Evolutionary conservation across 2,797 vertebrate genomes (phyloP), one percentile per base, ranked within the genome.

Genomic region (Caiman crocodilus): DNA sequence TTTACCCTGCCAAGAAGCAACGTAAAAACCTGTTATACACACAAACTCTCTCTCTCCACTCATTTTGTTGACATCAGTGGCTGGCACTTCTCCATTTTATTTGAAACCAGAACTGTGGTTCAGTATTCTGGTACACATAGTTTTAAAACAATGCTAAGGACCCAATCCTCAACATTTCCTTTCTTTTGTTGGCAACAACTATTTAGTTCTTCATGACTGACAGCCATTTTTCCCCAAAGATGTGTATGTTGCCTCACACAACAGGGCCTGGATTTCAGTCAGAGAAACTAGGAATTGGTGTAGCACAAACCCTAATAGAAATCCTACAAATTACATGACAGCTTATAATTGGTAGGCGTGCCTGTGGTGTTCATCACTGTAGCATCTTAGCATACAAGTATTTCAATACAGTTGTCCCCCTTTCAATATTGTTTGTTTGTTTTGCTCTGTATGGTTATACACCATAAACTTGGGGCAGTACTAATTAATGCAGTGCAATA

Each of bases 151-250:
- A 42, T 6, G 55, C 5, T n/a, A 5, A 18, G 12, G 14, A 76
- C 32, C 15, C 58, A 60, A 85, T 79, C 32, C 21, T 59, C 65
- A 79, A 1, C 76, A 18, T 85, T 89, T 76, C 50, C 88, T 0
- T 79, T 85, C n/a, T 74, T 91, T 50, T 3, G 85, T 55, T 67
- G 6, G 21, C 25, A 67, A 6, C 50, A 23, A 17, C 50, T 77
- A 64, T 64, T 87, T 82, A 73, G 28, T 87, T 94, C 79, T 65
- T 9, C 35, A 18, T 32, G 64, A 32, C 67, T 32, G 67, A 42
- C 42, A 16, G 35, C 79, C 18, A 50, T 87, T 82, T n/a, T 32
- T 67, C 63, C 60, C 11, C 57, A 32, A 25, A 87, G 25, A 2
- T 81, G 23, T 84, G 42, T 0, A 0, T 63, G 15, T 80, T 80